Conservation (phyloP, 1,140 invertebrate genomes). For the Lepidotrigona ventralis region DNA sequence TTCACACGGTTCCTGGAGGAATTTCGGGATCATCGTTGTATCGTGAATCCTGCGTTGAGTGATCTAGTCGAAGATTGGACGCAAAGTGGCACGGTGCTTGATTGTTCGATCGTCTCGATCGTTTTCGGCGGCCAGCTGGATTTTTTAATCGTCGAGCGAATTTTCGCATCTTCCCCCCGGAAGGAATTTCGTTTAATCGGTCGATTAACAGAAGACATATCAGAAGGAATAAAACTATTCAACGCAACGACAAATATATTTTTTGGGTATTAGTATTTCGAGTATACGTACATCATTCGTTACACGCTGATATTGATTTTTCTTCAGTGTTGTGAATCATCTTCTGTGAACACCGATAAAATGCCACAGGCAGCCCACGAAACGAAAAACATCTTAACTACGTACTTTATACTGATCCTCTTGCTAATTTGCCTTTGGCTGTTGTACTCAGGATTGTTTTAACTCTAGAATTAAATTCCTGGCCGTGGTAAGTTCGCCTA, state of each 20-base stretch:
- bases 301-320: neutral
- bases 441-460: constrained; percentile 78
- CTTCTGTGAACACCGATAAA: constrained; percentile 33
- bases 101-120: neutral
- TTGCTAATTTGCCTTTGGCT: constrained; percentile 79
- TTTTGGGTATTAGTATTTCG: neutral
- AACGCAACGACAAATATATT: neutral
- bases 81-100: constrained; percentile 49
- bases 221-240: neutral
- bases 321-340: constrained; percentile 18
- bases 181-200: neutral
- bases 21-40: constrained; percentile 61
- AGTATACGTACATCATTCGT: neutral
- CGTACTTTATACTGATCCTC: constrained; percentile 79
- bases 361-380: constrained; percentile 72
- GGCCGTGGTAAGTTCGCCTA: constrained; percentile 61
- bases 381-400: constrained; percentile 79
- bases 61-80: constrained; percentile 55
- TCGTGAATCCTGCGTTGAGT: constrained; percentile 43
- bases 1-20: constrained; percentile 67
- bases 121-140: neutral
- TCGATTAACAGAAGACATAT: neutral
- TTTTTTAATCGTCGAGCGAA: neutral
- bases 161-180: neutral
- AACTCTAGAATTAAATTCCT: constrained; percentile 59